These are phyloP conservation scores for Rostratula benghalensis DNA, from an alignment of 2,113 vertebrate genomes.

Conservation along the genomic window DNA sequence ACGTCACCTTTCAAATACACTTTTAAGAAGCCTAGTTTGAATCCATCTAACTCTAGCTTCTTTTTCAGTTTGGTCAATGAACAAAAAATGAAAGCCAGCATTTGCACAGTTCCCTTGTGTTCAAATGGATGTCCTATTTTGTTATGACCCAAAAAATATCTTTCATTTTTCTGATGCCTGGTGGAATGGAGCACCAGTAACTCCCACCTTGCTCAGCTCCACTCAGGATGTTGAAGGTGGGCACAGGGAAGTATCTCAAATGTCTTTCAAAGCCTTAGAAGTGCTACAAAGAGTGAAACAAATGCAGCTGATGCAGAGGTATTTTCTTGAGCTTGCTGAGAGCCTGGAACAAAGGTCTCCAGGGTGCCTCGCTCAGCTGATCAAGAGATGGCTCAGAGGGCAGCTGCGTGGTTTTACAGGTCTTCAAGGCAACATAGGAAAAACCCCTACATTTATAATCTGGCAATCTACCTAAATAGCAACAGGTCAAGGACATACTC, in stretches of 20 bases:
- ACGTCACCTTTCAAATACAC: conserved; percentile 35
- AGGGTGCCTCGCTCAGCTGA: neutral
- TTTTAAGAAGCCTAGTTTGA: neutral
- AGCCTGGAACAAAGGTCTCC: neutral
- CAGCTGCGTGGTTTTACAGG: neutral
- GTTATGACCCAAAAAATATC: neutral
- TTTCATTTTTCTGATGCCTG: neutral
- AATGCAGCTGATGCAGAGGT: neutral
- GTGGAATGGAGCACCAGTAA: neutral
- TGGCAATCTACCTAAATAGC: neutral
- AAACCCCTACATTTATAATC: neutral
- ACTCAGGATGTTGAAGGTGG: neutral
- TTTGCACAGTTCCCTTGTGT: neutral
- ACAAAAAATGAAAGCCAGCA: neutral
- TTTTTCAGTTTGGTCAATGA: neutral
- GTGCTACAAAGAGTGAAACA: neutral
- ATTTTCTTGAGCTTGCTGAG: neutral
- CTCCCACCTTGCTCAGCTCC: neutral
- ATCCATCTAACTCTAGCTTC: neutral
- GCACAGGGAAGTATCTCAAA: neutral
- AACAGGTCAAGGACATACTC: neutral
- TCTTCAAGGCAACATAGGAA: neutral
- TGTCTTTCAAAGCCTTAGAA: neutral
- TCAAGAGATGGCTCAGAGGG: neutral
- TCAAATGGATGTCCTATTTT: neutral